Evolutionary conservation across 2,888 invertebrate species (phyloP).

Genomic region (Ormyrus labotus): DNA sequence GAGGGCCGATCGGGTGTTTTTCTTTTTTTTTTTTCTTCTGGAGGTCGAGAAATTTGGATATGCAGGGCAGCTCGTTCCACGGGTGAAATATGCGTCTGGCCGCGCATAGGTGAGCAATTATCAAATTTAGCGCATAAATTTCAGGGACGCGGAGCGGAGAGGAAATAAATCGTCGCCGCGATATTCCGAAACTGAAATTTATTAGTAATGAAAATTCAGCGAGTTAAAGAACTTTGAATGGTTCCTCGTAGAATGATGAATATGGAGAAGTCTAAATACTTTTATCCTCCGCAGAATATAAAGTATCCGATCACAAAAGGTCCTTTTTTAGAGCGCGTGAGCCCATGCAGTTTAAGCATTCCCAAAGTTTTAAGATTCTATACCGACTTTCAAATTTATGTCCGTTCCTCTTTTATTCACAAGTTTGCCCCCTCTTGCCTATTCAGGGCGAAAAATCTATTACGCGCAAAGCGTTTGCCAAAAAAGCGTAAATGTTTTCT

Average conservation of each 20-base stretch:
- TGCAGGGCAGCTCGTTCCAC: not conserved
- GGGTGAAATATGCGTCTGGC: not conserved
- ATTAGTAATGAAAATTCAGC: slow-evolving; percentile 45
- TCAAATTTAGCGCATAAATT: slow-evolving; percentile 32
- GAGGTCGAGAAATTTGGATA: not conserved
- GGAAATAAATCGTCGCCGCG: slow-evolving; percentile 24
- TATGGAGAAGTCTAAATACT: slow-evolving; percentile 53
- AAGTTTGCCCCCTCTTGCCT: slow-evolving; percentile 21
- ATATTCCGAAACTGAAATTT: slow-evolving; percentile 46
- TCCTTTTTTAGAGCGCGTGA: slow-evolving; percentile 10
- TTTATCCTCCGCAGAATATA: slow-evolving; percentile 48
- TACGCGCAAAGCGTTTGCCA: slow-evolving; percentile 38
- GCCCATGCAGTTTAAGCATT: slow-evolving; percentile 39
- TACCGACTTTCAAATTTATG: slow-evolving; percentile 46
- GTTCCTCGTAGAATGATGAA: slow-evolving; percentile 38
- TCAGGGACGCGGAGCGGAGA: not conserved
- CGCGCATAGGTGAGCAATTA: slow-evolving; percentile 12
- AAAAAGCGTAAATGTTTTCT: slow-evolving; percentile 29
- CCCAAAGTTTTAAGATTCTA: slow-evolving; percentile 45
- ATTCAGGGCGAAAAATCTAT: slow-evolving; percentile 43
- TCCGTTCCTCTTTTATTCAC: slow-evolving; percentile 40
- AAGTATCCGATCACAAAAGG: slow-evolving; percentile 45
- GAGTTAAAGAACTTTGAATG: slow-evolving; percentile 40
- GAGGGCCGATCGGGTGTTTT: no score
- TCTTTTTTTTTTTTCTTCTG: not conserved